Percentiles rank a stretch among this genome's conserved stretches.
Conservation (phyloP, 1,140 invertebrate genomes). For the Medauroidea extradentata region DNA sequence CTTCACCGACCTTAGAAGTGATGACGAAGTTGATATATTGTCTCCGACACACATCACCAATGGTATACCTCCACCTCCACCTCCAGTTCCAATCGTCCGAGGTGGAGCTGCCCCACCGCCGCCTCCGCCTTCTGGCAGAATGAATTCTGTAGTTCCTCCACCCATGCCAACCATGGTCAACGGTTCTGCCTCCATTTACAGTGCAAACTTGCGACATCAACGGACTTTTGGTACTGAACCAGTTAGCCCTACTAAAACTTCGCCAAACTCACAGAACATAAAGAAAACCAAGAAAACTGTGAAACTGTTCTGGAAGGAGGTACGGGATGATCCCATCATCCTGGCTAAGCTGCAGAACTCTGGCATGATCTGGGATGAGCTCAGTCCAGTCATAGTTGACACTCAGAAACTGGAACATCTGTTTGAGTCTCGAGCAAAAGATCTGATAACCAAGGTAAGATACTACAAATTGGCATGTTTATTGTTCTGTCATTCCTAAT, state of each 20-base stretch:
- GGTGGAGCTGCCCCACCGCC: constrained; percentile 42
- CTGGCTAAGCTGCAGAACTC: constrained; percentile 59
- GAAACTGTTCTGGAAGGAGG: constrained; percentile 98
- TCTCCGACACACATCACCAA: constrained; percentile 17
- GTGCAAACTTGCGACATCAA: constrained; percentile 18
- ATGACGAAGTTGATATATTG: constrained; percentile 47
- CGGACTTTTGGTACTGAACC: constrained; percentile 23
- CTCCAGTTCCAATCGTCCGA: constrained; percentile 27
- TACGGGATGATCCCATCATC: constrained; percentile 76
- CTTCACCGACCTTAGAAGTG: constrained; percentile 87
- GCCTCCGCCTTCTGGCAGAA: constrained; percentile 31
- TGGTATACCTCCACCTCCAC: constrained; percentile 32
- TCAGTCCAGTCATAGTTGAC: constrained; percentile 80
- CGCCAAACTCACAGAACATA: constrained; percentile 39
- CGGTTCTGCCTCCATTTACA: constrained; percentile 26
- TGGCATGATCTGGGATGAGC: constrained; percentile 92
- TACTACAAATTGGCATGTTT: no score
- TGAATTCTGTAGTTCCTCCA: constrained; percentile 1
- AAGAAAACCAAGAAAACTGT: constrained; percentile 97
- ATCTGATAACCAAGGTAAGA: constrained; percentile 86
- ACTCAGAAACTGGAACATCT: constrained; percentile 92
- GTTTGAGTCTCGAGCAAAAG: constrained; percentile 95
- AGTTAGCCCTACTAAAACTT: constrained; percentile 43
- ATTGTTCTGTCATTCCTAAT: no score
- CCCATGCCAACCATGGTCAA: constrained; percentile 8